Evolutionary conservation across 2,888 invertebrate species (phyloP), one percentile per base, ranked within the genome.

Genomic region (Melieria omissa): DNA sequence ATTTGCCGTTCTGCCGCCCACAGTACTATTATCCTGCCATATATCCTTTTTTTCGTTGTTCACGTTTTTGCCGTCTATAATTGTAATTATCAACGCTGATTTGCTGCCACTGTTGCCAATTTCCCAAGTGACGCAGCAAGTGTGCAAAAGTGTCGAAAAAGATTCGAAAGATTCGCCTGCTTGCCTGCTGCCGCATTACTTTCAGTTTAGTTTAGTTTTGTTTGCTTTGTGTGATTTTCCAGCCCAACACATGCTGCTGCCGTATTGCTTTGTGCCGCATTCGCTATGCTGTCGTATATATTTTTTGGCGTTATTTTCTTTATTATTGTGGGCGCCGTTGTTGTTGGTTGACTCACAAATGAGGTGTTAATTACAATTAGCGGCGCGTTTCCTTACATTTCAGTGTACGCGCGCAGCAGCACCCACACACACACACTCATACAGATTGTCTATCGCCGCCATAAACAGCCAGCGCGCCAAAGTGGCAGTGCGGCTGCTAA

Each of bases 311-410:
- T 58, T 47, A 9, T 41, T 58, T 66, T 66, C 14, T 12, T 46
- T 58, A 58, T 29, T 49, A 54, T 65, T 54, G 64, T 52, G 49
- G 49, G 46, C 47, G 12, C 16, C 42, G 54, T 29, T 14, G 55
- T 65, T 46, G 54, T 69, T 55, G 46, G 45, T 14, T 45, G 16
- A n/a, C 55, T 41, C 46, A 44, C 10, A 69, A 69, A 69, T 57
- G 63, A 63, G 69, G 62, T 69, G 69, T 69, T 69, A 69, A 69
- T 63, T 69, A 69, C 63, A 63, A 69, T 69, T 69, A 69, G 63
- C 63, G 9, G 42, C 57, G 14, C 47, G 52, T 5, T n/a, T 14
- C 12, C 4, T 64, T 29, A 46, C 47, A 47, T 16, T 16, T 10
- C 14, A 4, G 8, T 12, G 5, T 5, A 63, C 8, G 7, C 62